Conservation (phyloP, 2,888 invertebrate genomes). For the Linyphia triangularis region DNA sequence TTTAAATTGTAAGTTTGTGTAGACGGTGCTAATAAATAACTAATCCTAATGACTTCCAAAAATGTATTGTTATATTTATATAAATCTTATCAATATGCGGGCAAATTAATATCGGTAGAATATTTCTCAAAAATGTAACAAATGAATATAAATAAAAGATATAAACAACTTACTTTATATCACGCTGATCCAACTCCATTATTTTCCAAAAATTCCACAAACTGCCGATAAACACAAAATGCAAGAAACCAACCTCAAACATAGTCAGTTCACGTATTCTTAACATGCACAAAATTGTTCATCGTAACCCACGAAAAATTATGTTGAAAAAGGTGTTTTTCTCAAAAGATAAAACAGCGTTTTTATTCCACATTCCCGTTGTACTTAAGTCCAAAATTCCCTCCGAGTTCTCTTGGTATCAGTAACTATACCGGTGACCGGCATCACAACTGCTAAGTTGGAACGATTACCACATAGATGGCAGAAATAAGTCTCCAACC, state of each 20-base stretch:
- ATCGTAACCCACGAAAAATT: not conserved
- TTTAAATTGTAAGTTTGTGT: no score
- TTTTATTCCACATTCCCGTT: no score
- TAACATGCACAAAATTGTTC: not conserved
- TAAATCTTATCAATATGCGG: no score
- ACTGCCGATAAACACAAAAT: not conserved
- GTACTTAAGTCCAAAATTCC: no score
- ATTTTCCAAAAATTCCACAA: constrained; percentile 1
- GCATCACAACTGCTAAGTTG: not conserved
- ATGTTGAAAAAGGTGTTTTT: no score
- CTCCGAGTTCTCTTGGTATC: no score
- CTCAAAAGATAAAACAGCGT: no score
- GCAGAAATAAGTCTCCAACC: not conserved
- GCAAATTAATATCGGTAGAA: no score
- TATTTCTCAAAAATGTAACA: no score
- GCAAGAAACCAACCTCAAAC: not conserved
- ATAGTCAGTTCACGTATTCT: not conserved
- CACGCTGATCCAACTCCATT: not conserved
- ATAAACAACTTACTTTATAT: not conserved
- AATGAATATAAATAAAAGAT: not conserved
- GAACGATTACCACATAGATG: not conserved
- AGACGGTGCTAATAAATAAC: no score
- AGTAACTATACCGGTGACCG: not conserved
- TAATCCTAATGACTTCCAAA: no score
- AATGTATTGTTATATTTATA: no score